Conservation (phyloP, 2,797 vertebrate species). For the Hybognathus amarus region DNA sequence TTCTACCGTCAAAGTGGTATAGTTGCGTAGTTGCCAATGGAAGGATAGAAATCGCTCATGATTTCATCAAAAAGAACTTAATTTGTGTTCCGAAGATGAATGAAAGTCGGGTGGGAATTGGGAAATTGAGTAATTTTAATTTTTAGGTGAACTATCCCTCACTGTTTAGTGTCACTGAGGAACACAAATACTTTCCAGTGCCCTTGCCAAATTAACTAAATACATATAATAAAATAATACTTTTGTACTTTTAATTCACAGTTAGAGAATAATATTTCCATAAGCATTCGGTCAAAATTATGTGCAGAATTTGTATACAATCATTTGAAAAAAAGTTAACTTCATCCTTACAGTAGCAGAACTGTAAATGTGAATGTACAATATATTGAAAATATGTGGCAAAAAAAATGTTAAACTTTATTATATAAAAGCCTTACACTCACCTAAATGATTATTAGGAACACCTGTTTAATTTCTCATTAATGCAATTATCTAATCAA, state of each 20-base stretch:
- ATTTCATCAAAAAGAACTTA: too few species aligned
- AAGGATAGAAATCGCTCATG: too few species aligned
- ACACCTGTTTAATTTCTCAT: too few species aligned
- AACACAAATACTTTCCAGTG: not conserved
- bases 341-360: not conserved
- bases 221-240: not conserved
- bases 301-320: not conserved
- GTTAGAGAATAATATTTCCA: not conserved
- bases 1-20: too few species aligned
- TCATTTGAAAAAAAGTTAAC: not conserved
- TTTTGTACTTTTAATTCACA: not conserved
- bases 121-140: too few species aligned
- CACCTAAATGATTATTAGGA: too few species aligned
- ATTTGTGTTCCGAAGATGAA: too few species aligned
- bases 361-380: not conserved
- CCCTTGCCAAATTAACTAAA: not conserved
- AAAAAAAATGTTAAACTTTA: not conserved
- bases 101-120: too few species aligned
- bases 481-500: too few species aligned
- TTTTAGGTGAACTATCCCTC: too few species aligned
- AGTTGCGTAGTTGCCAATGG: too few species aligned
- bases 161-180: not conserved
- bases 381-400: not conserved
- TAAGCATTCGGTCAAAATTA: not conserved
- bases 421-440: too few species aligned